Evolutionary conservation across 2,797 vertebrate genomes (phyloP).

Genomic region (Galago senegalensis): DNA sequence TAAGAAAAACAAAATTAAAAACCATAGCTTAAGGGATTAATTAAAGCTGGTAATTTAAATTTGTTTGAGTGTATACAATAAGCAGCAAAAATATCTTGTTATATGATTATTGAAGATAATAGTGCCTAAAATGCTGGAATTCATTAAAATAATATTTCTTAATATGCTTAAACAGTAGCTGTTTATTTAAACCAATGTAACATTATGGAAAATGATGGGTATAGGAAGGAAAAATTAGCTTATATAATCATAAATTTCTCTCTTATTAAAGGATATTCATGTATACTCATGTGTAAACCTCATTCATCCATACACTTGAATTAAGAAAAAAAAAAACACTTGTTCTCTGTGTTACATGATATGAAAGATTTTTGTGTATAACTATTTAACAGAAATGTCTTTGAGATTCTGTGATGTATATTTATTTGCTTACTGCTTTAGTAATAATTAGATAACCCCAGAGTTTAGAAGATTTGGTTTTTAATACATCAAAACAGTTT

Average conservation of each 20-base stretch:
- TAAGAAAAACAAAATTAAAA: conserved; percentile 66
- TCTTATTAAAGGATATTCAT: conserved; percentile 65
- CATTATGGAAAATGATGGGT: conserved; percentile 68
- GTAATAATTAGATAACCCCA: conserved; percentile 28
- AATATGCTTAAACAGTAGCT: conserved; percentile 65
- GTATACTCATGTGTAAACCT: not conserved
- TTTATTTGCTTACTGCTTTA: conserved; percentile 54
- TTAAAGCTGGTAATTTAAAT: conserved; percentile 55
- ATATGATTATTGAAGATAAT: conserved; percentile 53
- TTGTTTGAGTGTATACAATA: conserved; percentile 50
- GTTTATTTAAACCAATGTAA: conserved; percentile 73
- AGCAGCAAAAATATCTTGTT: conserved; percentile 51
- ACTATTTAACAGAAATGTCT: conserved; percentile 56
- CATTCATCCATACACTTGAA: conserved; percentile 9
- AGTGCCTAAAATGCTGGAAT: conserved; percentile 50
- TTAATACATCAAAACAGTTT: conserved; percentile 29
- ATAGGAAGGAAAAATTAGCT: conserved; percentile 68
- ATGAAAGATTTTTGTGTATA: conserved; percentile 53
- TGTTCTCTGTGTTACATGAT: conserved; percentile 49
- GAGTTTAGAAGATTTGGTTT: conserved; percentile 59
- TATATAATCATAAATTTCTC: conserved; percentile 57
- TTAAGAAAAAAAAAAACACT: not conserved
- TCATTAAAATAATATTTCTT: conserved; percentile 66
- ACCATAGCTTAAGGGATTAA: not conserved
- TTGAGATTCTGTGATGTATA: conserved; percentile 49